Evolutionary conservation across 2,113 vertebrate species (phyloP), one percentile per base, ranked within the genome.

Genomic region (Neotoma lepida): DNA sequence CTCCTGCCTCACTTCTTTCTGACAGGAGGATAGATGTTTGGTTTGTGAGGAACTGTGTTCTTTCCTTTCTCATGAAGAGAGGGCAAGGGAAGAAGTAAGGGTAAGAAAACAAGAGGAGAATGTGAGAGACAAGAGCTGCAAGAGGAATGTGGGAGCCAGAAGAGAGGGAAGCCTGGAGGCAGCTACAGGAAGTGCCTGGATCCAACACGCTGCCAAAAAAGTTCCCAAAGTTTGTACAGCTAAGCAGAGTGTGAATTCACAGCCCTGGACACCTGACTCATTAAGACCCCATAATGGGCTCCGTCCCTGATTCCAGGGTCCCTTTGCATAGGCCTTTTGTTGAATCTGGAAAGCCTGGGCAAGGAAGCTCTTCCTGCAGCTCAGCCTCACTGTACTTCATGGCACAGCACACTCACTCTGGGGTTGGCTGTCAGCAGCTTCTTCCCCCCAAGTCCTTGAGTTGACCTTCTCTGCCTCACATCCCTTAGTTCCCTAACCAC

Each of bases 1-100:
- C 97, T 98, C 96, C 97, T 98, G 98, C 98, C 97, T 98, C 98
- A 98, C 97, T 97, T 97, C 97, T 97, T 97, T 97, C 97, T 97
- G 97, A 97, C 96, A 98, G 96, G 98, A 98, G 96, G 98, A 96
- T 95, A 98, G 98, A 96, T 96, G 97, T 33, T 97, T 96, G 97
- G 95, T 97, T 98, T 98, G 96, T 93, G 94, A 89, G 96, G 82
- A 95, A 96, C 44, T 96, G 96, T 97, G 97, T 92, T 98, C 98
- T 97, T 97, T 89, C 95, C 97, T 98, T 97, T 97, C 94, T 96
- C 77, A 22, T 93, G 90, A 96, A 97, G 93, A 2, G 49, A 4
- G 26, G 58, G 64, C 4, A 33, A n/a, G 22, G 77, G 87, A 35
- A 64, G 9, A 14, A 46, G 30, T 1, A 70, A 76, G 46, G 58